Evolutionary conservation across 2,888 invertebrate genomes (phyloP), one percentile per base, ranked within the genome.

Genomic region (Troides helena): DNA sequence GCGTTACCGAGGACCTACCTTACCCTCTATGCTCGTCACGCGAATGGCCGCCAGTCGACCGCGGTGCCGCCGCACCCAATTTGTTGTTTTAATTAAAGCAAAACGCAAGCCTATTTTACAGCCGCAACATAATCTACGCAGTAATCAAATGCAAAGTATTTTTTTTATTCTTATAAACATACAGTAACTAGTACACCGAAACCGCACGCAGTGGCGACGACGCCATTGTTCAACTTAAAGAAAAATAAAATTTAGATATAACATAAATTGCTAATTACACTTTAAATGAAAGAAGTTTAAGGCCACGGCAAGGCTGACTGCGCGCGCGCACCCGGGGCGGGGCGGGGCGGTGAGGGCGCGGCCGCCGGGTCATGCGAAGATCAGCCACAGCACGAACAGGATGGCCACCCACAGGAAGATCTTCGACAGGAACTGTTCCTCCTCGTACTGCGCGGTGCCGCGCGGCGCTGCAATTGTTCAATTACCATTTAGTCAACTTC

Each of bases 401-500:
- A 98, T 93, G 71, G 98, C 98, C 78, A 99, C 95, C 96, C 97
- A 98, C 70, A 99, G 94, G 93, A 99, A 99, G 81, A 98, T 94
- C 93, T 97, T 98, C 6, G 98, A 98, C 74, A 99, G 93, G 86
- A 97, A 97, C 88, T 98, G 97, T 85, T 99, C 98, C 84, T 98
- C 98, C 78, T 96, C 96, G 78, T 95, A 96, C 84, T 98, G 98
- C n/a, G 96, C 95, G 10, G 97, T 96, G 75, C 97, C 97, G 74
- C 96, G 95, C 3, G 95, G 95, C 58, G 96, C 96, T 95, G 89
- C 30, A 90, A 61, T 14, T 36, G n/a, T 39, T 39, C 8, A 39
- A 10, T 10, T 10, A 1, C 1, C 1, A 10, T 10, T 39, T 39
- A 10, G 39, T 39, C 6, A 39, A 39, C 39, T 39, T 39, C 39